Evolutionary conservation across 1,140 invertebrate species (phyloP).

Genomic region (Cotesia chilonis): DNA sequence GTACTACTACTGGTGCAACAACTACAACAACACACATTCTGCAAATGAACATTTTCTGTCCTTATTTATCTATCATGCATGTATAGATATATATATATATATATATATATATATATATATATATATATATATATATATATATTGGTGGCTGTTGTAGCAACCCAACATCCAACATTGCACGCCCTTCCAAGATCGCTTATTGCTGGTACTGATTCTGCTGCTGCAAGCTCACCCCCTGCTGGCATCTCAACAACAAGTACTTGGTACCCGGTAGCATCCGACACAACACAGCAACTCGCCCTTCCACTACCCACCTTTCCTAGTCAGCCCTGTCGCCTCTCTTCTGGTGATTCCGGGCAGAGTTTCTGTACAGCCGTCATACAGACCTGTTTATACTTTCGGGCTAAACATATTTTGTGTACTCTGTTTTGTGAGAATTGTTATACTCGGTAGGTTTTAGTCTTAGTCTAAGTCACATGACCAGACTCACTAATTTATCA

Average conservation of each 20-base stretch:
- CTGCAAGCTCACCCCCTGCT: constrained; percentile 41
- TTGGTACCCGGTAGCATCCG: constrained; percentile 61
- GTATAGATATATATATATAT: too few species aligned
- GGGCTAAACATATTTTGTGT: too few species aligned
- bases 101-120: too few species aligned
- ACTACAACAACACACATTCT: not conserved
- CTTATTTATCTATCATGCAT: not conserved
- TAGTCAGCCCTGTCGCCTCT: constrained; percentile 31
- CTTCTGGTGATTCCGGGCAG: not conserved
- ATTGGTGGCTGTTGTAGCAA: too few species aligned
- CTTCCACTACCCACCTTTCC: constrained; percentile 46
- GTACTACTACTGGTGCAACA: constrained; percentile 3
- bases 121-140: too few species aligned
- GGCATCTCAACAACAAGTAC: constrained; percentile 66
- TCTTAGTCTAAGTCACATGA: too few species aligned
- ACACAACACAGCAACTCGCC: constrained; percentile 63
- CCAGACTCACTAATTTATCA: too few species aligned
- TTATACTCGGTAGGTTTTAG: too few species aligned
- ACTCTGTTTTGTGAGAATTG: too few species aligned
- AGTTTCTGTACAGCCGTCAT: too few species aligned
- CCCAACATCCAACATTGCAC: not conserved
- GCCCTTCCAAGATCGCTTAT: too few species aligned
- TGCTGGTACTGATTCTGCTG: constrained; percentile 19
- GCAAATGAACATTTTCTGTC: constrained; percentile 18
- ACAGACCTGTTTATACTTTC: too few species aligned